A percentile compares a stretch with the other conserved stretches of the same genome.
phyloP scores from a whole-genome alignment of 2,113 vertebrate genomes.

The Eurystomus gularis region DNA sequence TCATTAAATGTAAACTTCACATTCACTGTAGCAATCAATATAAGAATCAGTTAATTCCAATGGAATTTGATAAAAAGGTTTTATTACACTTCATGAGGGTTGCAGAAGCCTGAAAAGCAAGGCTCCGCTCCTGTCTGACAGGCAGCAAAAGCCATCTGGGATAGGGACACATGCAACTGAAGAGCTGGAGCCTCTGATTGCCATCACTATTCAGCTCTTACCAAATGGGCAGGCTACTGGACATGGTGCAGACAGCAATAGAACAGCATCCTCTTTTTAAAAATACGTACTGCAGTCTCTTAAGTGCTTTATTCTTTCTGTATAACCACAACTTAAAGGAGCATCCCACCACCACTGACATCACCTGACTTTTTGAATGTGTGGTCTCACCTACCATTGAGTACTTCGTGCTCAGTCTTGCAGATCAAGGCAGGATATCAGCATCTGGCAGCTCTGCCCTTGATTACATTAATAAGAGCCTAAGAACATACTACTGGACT shows the following conservation, averaged over 20 bases:
- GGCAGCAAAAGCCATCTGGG: neutral
- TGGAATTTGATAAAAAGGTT: neutral
- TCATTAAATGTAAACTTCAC: neutral
- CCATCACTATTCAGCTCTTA: neutral
- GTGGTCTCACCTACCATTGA: neutral
- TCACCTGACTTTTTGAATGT: neutral
- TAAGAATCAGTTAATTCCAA: neutral
- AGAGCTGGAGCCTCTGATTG: neutral
- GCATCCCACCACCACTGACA: neutral
- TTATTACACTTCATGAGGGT: neutral
- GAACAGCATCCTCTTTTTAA: neutral
- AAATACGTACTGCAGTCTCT: neutral
- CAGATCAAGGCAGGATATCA: neutral
- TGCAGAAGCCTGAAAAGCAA: neutral
- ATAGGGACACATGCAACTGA: neutral
- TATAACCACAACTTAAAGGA: neutral
- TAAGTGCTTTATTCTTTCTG: neutral
- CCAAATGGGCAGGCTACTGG: neutral
- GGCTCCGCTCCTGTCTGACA: neutral
- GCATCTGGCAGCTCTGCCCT: neutral
- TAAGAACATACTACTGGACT: neutral
- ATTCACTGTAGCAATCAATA: neutral
- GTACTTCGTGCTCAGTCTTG: neutral
- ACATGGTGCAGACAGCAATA: neutral
- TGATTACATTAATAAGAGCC: neutral